Conservation (phyloP, 2,888 invertebrate genomes). For the Drosophila quinaria region DNA sequence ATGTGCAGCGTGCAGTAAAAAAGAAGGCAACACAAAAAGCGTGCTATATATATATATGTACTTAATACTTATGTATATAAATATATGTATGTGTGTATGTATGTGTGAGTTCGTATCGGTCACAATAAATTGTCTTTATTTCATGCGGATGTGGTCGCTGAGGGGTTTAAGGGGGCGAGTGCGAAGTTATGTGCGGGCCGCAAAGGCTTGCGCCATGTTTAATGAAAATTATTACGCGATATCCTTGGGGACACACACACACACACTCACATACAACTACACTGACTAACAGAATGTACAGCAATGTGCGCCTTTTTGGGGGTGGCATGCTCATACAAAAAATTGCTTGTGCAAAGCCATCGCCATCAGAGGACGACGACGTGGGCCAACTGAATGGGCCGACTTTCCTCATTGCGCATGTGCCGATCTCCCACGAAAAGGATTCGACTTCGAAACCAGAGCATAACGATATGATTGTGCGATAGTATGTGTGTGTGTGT, state of each 20-base stretch:
- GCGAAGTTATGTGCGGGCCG: slow-evolving; percentile 42
- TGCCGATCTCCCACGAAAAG: slow-evolving; percentile 43
- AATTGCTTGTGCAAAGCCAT: slow-evolving; percentile 22
- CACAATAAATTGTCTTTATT: slow-evolving; percentile 78
- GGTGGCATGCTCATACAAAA: slow-evolving; percentile 79
- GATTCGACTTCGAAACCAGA: slow-evolving; percentile 63
- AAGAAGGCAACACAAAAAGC: slow-evolving; percentile 51
- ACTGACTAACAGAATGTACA: slow-evolving; percentile 43
- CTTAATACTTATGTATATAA: slow-evolving; percentile 2
- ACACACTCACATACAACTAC: slow-evolving; percentile 17
- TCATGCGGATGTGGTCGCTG: slow-evolving; percentile 60
- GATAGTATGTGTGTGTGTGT: slow-evolving; percentile 16
- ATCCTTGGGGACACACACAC: slow-evolving; percentile 69
- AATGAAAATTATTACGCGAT: slow-evolving; percentile 82
- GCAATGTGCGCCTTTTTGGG: slow-evolving; percentile 69
- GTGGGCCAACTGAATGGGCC: slow-evolving; percentile 48
- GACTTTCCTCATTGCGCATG: slow-evolving; percentile 62
- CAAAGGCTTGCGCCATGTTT: slow-evolving; percentile 72
- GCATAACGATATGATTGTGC: slow-evolving; percentile 45
- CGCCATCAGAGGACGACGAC: slow-evolving; percentile 17
- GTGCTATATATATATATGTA: slow-evolving; percentile 25
- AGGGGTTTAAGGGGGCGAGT: slow-evolving; percentile 18
- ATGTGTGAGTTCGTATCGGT: slow-evolving; percentile 63
- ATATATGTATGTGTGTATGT: slow-evolving; percentile 25
- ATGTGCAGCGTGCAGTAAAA: slow-evolving; percentile 57